phyloP scores from a whole-genome alignment of 2,888 invertebrate species.

The Molorchus minor region DNA sequence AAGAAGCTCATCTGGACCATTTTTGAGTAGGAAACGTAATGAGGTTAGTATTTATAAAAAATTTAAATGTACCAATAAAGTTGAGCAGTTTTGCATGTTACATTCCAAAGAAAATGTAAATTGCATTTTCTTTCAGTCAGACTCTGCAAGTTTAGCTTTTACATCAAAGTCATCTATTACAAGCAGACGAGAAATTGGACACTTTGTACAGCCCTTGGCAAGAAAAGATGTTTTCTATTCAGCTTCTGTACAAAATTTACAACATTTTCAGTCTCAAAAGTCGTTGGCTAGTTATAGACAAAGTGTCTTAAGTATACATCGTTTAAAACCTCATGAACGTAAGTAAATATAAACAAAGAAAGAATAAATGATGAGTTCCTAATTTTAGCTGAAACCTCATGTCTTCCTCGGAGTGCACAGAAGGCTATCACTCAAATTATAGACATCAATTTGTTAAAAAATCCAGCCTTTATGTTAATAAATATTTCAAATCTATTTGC shows the following conservation, averaged over 20 bases:
- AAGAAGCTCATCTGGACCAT: not conserved
- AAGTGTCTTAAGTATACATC: slow-evolving; percentile 88
- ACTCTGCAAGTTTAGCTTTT: slow-evolving; percentile 68
- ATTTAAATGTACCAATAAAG: too few relatives aligned
- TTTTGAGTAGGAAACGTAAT: slow-evolving; percentile 36
- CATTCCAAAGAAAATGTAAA: too few relatives aligned
- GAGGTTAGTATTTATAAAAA: too few relatives aligned
- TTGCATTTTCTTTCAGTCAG: slow-evolving; percentile 43
- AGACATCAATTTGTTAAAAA: slow-evolving; percentile 86
- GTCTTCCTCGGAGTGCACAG: slow-evolving; percentile 84
- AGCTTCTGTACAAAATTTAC: slow-evolving; percentile 91
- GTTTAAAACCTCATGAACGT: slow-evolving; percentile 61
- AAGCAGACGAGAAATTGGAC: slow-evolving; percentile 63
- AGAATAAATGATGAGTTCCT: slow-evolving; percentile 5
- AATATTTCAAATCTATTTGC: slow-evolving; percentile 95
- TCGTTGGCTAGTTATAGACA: slow-evolving; percentile 89
- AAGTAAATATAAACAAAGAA: too few relatives aligned
- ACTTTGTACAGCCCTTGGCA: slow-evolving; percentile 88
- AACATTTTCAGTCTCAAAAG: slow-evolving; percentile 91
- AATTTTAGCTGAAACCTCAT: slow-evolving; percentile 79
- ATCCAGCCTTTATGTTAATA: slow-evolving; percentile 91
- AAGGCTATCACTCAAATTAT: slow-evolving; percentile 90
- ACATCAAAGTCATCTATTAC: slow-evolving; percentile 70
- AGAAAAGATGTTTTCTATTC: slow-evolving; percentile 98
- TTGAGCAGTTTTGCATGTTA: too few relatives aligned